These are phyloP conservation scores for Perca fluviatilis DNA, from an alignment of 2,113 vertebrate genomes.

Conservation along the genomic window DNA sequence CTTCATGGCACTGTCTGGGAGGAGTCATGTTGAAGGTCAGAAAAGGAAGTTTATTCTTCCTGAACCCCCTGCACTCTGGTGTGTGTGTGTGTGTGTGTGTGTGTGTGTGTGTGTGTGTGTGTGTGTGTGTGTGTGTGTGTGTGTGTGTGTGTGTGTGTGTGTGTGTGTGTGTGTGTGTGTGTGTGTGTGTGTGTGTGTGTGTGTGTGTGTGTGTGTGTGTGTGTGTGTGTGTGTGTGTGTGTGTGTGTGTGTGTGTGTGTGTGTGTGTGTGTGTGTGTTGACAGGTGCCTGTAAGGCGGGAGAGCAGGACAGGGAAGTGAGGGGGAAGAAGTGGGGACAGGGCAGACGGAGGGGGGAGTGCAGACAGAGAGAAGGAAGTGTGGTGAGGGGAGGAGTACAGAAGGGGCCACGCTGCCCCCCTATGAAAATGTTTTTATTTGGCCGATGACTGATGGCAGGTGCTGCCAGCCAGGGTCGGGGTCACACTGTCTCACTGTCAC, in stretches of 20 bases:
- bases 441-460: constrained; percentile 82
- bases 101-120: constrained; percentile 38
- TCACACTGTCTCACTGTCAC: constrained; percentile 73
- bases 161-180: constrained; percentile 34
- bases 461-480: constrained; percentile 76
- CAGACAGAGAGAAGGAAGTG: constrained; percentile 37
- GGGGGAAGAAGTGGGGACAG: constrained; percentile 49
- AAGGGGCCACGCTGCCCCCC: constrained; percentile 60
- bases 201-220: constrained; percentile 33
- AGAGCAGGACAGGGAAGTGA: constrained; percentile 73
- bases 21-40: constrained; percentile 65
- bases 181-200: constrained; percentile 51
- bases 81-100: constrained; percentile 37
- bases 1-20: constrained; percentile 52
- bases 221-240: constrained; percentile 53
- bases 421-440: constrained; percentile 84
- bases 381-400: constrained; percentile 14
- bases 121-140: constrained; percentile 38
- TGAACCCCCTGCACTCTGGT: constrained; percentile 60
- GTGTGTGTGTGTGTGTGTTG: constrained; percentile 65
- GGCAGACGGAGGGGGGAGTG: constrained; percentile 32
- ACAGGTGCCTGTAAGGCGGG: constrained; percentile 80
- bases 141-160: constrained; percentile 49
- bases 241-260: constrained; percentile 33
- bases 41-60: constrained; percentile 73